Conservation (phyloP, 35 echinoderm and acorn worm genomes). For the Heliocidaris tuberculata region DNA sequence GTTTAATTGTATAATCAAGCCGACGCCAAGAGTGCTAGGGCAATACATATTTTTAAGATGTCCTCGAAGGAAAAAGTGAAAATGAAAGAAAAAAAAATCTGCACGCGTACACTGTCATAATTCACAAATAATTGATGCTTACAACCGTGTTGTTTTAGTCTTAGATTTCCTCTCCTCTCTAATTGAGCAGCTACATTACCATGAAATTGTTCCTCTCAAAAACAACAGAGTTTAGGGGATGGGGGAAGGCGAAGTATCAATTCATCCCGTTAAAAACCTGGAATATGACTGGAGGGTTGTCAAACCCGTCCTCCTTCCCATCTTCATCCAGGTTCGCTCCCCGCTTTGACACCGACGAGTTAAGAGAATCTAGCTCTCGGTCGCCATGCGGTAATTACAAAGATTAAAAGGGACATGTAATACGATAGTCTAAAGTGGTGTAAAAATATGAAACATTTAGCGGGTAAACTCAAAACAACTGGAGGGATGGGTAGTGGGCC, state of each 20-base stretch:
- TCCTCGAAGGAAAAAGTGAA: background rate
- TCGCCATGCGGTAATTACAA: constrained; percentile 34
- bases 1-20: background rate
- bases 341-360: background rate
- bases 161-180: constrained; percentile 45
- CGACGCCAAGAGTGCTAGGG: background rate
- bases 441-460: constrained; percentile 44
- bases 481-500: background rate
- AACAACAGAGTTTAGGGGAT: constrained; percentile 35
- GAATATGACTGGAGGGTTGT: constrained; percentile 7
- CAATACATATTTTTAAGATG: background rate
- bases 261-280: constrained; percentile 28
- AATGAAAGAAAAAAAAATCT: background rate
- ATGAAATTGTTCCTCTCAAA: constrained; percentile 43
- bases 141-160: constrained; percentile 43
- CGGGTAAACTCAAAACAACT: constrained; percentile 32
- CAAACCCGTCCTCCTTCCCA: background rate
- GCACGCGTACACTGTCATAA: constrained; percentile 33
- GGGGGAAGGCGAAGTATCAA: constrained; percentile 31
- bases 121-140: constrained; percentile 48
- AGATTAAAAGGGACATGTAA: constrained; percentile 34
- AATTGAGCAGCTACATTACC: constrained; percentile 52
- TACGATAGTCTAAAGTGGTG: constrained; percentile 29
- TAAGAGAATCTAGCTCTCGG: constrained; percentile 15
- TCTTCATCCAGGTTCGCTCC: background rate